Evolutionary conservation across 1,140 invertebrate genomes (phyloP).

Genomic region (Drosophila sp.): DNA sequence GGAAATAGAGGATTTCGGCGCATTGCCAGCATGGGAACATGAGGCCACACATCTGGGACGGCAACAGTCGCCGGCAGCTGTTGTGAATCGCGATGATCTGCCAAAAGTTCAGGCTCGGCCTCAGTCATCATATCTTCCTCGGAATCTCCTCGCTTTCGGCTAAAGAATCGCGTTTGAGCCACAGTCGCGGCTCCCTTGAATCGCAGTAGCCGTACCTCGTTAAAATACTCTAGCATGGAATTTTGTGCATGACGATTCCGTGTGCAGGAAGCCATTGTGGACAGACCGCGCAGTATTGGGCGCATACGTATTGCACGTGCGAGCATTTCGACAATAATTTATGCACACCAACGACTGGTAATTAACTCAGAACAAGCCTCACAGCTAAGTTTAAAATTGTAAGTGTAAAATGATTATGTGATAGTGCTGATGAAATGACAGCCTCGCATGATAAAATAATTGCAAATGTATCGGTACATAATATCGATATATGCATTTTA

Average conservation of each 20-base stretch:
- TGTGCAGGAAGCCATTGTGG: constrained; percentile 47
- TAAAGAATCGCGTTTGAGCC: constrained; percentile 53
- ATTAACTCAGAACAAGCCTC: constrained; percentile 47
- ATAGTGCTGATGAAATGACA: constrained; percentile 67
- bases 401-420: constrained; percentile 71
- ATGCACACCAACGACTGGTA: constrained; percentile 38
- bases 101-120: constrained; percentile 40
- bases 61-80: constrained; percentile 94
- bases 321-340: constrained; percentile 56
- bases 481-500: constrained; percentile 1
- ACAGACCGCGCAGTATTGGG: constrained; percentile 54
- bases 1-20: constrained; percentile 98
- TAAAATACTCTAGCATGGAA: constrained; percentile 43
- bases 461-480: constrained; percentile 30
- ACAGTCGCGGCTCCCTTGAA: constrained; percentile 35
- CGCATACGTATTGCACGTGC: constrained; percentile 62
- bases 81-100: constrained; percentile 79
- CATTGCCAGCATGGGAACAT: constrained; percentile 97
- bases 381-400: constrained; percentile 40
- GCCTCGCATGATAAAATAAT: constrained; percentile 26
- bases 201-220: constrained; percentile 45
- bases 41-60: constrained; percentile 98
- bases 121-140: constrained; percentile 53
- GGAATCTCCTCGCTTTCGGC: constrained; percentile 55
- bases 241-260: constrained; percentile 44